Base-by-base conservation (phyloP, 2,888 invertebrate genomes). In the Drosophila atripex region DNA sequence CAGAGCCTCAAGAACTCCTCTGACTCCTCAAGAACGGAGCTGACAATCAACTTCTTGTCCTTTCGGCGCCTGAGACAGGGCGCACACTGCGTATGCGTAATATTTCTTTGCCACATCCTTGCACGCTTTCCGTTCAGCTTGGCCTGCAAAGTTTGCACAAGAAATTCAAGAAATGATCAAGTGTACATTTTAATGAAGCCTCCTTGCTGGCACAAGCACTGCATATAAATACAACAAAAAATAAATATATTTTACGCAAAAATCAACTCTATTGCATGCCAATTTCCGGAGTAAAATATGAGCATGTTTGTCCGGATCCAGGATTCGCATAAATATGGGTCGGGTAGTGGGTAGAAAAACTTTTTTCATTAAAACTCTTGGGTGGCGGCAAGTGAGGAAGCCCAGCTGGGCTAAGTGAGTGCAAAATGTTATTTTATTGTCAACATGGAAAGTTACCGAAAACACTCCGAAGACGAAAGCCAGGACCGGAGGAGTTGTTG, bases 341-440 rank as follows among this genome's bases (percentile, higher is more conserved):
- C 65, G 64, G 68, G 73, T 53, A 69, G 65, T 64, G 51, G n/a
- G 35, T 6, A 35, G 35, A n/a, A 6, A 86, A 80, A 86, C 66
- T 82, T 87, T 82, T 82, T 82, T 87, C 85, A 87, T 82, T 82
- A 86, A 85, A 82, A 82, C 78, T 82, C 87, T 87, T 45, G 58
- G 73, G 58, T 9, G 47, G 45, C 16, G 39, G 30, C 55, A 61
- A 38, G 71, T 25, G 51, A 8, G 35, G 16, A 47, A 54, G 45
- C 72, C 80, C 85, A 80, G 82, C 85, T 85, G 86, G 71, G 77
- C 64, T 85, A 84, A 88, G 86, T 84, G 86, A 88, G 84, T 84
- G 84, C 80, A 88, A 84, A 88, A 84, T 88, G 88, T 86, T 84
- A 84, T 88, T 88, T 84, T 86, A 88, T 84, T 84, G 83, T 88